Evolutionary conservation across 1,140 invertebrate species (phyloP).

Genomic region (Hylaeus anthracinus): DNA sequence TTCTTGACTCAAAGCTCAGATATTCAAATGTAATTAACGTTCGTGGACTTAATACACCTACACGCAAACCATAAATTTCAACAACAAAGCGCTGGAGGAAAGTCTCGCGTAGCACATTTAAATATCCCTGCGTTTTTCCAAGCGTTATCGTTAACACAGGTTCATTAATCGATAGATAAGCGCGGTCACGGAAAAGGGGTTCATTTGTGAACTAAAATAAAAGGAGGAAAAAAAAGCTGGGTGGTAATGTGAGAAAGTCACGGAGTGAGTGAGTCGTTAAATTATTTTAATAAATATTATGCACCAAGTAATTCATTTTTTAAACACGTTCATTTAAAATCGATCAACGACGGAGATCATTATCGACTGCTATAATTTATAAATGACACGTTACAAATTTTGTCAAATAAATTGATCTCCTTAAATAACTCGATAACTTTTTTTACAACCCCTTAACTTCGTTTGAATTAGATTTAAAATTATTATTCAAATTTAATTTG

Average conservation of each 20-base stretch:
- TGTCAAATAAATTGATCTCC: no score
- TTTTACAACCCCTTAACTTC: no score
- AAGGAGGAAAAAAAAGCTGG: no score
- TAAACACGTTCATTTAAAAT: background rate
- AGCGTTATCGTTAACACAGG: slow-evolving; percentile 20
- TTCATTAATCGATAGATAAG: slow-evolving; percentile 44
- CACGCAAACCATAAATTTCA: background rate
- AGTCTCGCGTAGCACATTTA: background rate
- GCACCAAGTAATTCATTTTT: no score
- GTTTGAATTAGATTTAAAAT: no score
- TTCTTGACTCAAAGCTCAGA: no score
- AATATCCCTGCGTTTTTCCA: slow-evolving; percentile 8
- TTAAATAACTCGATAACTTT: no score
- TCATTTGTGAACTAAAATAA: background rate
- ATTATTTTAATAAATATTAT: no score
- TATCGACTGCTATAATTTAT: no score
- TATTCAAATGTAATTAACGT: background rate
- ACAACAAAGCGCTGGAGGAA: background rate
- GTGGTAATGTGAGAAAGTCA: background rate
- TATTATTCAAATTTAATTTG: no score
- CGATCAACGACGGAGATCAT: background rate
- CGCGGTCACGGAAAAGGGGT: background rate
- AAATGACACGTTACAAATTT: no score
- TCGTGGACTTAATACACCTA: background rate
- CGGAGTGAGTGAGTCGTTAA: background rate